phyloP scores from a whole-genome alignment of 2,888 invertebrate species.

The Timema cristinae region DNA sequence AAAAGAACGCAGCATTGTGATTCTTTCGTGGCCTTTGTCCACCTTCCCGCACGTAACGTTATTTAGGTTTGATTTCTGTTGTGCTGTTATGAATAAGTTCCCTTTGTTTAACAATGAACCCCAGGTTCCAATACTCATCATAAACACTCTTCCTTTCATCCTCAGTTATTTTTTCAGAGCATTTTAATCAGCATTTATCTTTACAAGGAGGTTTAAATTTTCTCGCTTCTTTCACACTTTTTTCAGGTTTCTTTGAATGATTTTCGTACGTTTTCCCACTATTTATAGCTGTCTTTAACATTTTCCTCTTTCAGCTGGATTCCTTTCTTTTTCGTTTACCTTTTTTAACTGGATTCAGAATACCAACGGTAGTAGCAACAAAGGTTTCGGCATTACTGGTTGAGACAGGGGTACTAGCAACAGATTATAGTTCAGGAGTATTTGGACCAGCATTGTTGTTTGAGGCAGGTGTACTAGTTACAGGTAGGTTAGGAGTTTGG shows the following conservation, averaged over 20 bases:
- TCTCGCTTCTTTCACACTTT: not conserved
- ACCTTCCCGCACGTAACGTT: not conserved
- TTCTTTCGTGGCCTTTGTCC: not conserved
- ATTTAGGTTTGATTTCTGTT: no score
- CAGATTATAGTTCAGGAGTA: no score
- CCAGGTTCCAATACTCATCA: not conserved
- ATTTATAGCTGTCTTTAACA: not conserved
- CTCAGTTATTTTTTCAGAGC: not conserved
- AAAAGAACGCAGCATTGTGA: not conserved
- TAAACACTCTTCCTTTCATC: not conserved
- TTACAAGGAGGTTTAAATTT: constrained; percentile 3
- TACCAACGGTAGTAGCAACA: not conserved
- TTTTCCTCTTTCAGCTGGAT: not conserved
- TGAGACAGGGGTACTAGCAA: no score
- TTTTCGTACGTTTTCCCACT: not conserved
- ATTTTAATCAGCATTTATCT: not conserved
- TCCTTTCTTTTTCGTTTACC: not conserved
- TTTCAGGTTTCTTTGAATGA: constrained; percentile 1
- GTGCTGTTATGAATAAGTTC: not conserved
- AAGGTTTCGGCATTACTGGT: not conserved
- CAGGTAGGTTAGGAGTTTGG: no score
- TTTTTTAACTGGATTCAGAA: constrained; percentile 3
- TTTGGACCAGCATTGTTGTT: no score
- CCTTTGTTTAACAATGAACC: not conserved
- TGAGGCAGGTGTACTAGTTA: no score